A percentile compares a stretch with the other conserved stretches of the same genome.
Evolutionary conservation across 2,797 vertebrate genomes (phyloP).

Genomic region (Mus spretus): DNA sequence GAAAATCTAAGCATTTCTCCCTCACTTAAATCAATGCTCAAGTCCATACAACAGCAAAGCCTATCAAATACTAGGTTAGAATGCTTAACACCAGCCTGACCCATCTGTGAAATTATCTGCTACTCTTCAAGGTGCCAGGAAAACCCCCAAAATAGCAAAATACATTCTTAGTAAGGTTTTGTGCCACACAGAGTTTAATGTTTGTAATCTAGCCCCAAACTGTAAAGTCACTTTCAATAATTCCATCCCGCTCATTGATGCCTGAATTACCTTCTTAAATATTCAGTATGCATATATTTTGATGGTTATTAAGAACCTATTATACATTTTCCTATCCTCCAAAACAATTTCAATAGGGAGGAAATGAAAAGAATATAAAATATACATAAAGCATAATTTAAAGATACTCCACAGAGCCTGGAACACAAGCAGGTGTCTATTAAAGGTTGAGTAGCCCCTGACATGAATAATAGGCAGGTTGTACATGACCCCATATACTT

Average conservation of each 20-base stretch:
- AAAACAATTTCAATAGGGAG: conserved; percentile 52
- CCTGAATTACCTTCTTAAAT: conserved; percentile 8
- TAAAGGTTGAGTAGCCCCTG: background rate
- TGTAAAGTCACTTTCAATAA: conserved; percentile 25
- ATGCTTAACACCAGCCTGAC: conserved; percentile 63
- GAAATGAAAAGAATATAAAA: conserved; percentile 45
- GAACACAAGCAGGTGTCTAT: background rate
- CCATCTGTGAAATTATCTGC: conserved; percentile 61
- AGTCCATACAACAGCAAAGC: conserved; percentile 57
- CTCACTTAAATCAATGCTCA: conserved; percentile 67
- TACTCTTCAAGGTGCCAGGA: conserved; percentile 2
- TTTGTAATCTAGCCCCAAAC: conserved; percentile 3
- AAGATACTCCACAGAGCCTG: background rate
- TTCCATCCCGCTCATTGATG: background rate
- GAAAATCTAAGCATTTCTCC: conserved; percentile 66
- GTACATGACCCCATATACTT: background rate
- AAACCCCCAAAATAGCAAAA: conserved; percentile 67
- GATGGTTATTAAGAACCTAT: conserved; percentile 16
- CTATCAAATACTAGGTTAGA: conserved; percentile 43
- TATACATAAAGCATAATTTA: conserved; percentile 3
- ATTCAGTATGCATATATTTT: conserved; percentile 29
- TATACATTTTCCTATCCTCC: background rate
- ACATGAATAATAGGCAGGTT: background rate
- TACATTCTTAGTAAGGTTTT: conserved; percentile 1
- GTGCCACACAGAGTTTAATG: background rate